These are phyloP conservation scores for Mixornis gularis DNA, from an alignment of 2,113 vertebrate species.

Conservation along the genomic window DNA sequence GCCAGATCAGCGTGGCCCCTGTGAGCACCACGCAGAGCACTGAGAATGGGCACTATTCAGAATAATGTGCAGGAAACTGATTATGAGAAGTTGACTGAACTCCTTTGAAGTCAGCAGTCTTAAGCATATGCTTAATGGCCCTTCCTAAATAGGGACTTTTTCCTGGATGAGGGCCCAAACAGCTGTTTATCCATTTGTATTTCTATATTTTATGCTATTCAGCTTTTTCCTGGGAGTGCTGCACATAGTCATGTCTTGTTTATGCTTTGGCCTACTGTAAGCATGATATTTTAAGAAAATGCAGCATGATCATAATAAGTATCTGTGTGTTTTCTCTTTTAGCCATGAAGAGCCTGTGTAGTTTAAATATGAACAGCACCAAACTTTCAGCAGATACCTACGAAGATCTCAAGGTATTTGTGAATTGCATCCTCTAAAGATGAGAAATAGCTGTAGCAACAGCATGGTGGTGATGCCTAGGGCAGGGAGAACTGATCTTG, in stretches of 20 bases:
- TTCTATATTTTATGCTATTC: slow-evolving; percentile 44
- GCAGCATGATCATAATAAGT: background rate
- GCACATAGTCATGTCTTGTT: background rate
- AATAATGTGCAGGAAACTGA: slow-evolving; percentile 27
- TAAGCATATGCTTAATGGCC: slow-evolving; percentile 34
- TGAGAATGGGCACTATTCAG: background rate
- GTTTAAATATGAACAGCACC: slow-evolving; percentile 99
- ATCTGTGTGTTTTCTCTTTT: slow-evolving; percentile 23
- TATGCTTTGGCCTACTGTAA: background rate
- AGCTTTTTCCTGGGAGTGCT: slow-evolving; percentile 25
- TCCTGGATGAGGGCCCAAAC: slow-evolving; percentile 50
- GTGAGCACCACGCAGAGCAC: background rate
- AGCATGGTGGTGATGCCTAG: background rate
- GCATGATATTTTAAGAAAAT: background rate
- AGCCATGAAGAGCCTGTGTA: slow-evolving; percentile 99
- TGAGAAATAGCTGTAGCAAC: background rate
- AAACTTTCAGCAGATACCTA: slow-evolving; percentile 99
- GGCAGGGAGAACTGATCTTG: background rate
- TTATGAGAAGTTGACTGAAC: slow-evolving; percentile 32
- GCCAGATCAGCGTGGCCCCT: slow-evolving; percentile 3
- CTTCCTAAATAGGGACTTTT: slow-evolving; percentile 55
- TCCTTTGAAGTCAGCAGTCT: slow-evolving; percentile 45
- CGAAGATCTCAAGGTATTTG: slow-evolving; percentile 93
- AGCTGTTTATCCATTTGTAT: slow-evolving; percentile 53
- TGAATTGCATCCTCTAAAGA: background rate